Evolutionary conservation across 2,113 vertebrate genomes (phyloP).

Genomic region (Bufo gargarizans): DNA sequence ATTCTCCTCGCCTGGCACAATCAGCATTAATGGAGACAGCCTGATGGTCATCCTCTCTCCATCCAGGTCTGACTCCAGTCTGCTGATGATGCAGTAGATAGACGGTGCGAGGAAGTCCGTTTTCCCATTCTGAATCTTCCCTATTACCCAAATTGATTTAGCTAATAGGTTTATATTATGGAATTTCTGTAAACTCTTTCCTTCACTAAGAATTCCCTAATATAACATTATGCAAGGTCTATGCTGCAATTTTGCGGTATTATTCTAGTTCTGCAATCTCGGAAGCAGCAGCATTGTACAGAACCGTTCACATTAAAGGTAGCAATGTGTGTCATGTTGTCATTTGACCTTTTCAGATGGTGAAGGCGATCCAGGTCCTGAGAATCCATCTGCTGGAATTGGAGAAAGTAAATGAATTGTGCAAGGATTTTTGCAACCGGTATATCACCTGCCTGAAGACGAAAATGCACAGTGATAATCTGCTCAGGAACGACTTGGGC

Average conservation of each 20-base stretch:
- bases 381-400: slow-evolving; percentile 96
- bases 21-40: too few species aligned
- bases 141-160: too few species aligned
- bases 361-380: slow-evolving; percentile 97
- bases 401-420: slow-evolving; percentile 98
- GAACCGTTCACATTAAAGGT: background rate
- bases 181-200: background rate
- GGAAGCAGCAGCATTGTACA: background rate
- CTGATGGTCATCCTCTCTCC: too few species aligned
- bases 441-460: slow-evolving; percentile 99
- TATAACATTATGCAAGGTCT: background rate
- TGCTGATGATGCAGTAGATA: too few species aligned
- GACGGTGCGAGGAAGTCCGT: too few species aligned
- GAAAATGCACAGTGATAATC: slow-evolving; percentile 99
- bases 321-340: slow-evolving; percentile 1
- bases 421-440: slow-evolving; percentile 98
- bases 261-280: background rate
- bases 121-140: too few species aligned
- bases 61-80: too few species aligned
- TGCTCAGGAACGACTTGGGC: slow-evolving; percentile 95
- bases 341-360: slow-evolving; percentile 79
- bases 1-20: too few species aligned
- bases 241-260: background rate
- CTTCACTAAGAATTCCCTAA: background rate
- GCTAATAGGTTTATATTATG: background rate